Evolutionary conservation across 2,888 invertebrate genomes (phyloP), one percentile per base, ranked within the genome.

Genomic region (Dynastes maya): DNA sequence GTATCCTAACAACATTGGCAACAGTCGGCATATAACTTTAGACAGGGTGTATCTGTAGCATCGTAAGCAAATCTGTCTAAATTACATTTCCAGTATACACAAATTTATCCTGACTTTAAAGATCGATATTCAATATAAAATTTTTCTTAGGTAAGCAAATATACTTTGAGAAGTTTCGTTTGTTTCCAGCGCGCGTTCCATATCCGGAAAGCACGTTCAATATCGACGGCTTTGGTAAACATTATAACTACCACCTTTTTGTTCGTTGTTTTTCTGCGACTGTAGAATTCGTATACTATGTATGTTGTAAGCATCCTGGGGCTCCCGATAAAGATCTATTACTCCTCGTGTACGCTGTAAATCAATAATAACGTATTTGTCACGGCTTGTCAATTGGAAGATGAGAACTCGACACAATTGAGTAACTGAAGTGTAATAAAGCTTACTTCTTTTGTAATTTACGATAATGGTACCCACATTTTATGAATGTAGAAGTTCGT

Each of bases 391-490:
- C 63, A 61, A 74, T 61, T 61, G 40, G 27, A 61, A 11, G 40
- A 74, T 74, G 45, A 45, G 72, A 45, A 74, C 45, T 58, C 45
- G 6, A 74, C 11, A 27, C 45, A 27, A 22, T 61, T 40, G 61
- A 45, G 8, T 49, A 74, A 61, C 61, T 13, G 45, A n/a, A 74
- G 58, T 63, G 45, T 61, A 29, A 53, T 68, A 68, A 68, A 27
- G 16, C n/a, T 72, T 58, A 58, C 49, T 63, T 74, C 61, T 74
- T 65, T 68, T 29, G 68, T 68, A 68, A 68, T 68, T 51, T 29
- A 51, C 49, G 45, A 74, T 74, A 74, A 22, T 74, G 72, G 72
- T 74, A 74, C 72, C 72, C 72, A 61, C 61, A 74, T 74, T 74
- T 45, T 58, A 58, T 22, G 55, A 29, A 27, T 13, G 29, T 13